phyloP scores from a whole-genome alignment of 2,797 vertebrate species.

The Taenioides sp. region DNA sequence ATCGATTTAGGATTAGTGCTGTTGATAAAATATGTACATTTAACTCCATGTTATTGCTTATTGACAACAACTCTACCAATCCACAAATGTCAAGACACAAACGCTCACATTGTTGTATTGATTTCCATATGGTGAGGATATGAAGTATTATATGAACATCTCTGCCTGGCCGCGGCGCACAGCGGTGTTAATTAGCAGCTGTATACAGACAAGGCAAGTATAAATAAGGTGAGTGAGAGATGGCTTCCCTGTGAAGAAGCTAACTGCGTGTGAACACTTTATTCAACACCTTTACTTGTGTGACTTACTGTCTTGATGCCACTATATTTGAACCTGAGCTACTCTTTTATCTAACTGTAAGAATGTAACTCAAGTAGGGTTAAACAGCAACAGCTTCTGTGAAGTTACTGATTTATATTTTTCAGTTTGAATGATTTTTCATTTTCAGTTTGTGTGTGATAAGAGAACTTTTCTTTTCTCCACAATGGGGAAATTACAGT shows the following conservation, averaged over 20 bases:
- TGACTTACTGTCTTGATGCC: conserved; percentile 43
- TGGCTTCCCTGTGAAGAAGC: conserved; percentile 60
- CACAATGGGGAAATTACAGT: too few species aligned
- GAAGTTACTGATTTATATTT: conserved; percentile 7
- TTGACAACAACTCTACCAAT: neutral
- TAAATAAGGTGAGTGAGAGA: conserved; percentile 68
- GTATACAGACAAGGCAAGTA: conserved; percentile 49
- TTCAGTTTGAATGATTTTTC: neutral
- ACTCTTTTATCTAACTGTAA: conserved; percentile 12
- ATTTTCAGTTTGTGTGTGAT: too few species aligned
- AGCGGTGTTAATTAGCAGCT: conserved; percentile 59
- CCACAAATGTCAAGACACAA: neutral
- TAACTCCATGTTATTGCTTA: neutral
- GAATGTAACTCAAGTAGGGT: conserved; percentile 19
- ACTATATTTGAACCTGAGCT: conserved; percentile 21
- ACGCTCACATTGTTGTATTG: conserved; percentile 13
- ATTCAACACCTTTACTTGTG: conserved; percentile 60
- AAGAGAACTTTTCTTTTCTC: too few species aligned
- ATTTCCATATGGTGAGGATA: conserved; percentile 15
- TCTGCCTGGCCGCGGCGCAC: conserved; percentile 38
- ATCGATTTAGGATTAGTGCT: neutral
- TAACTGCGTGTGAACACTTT: conserved; percentile 68
- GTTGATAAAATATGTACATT: neutral
- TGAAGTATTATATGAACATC: conserved; percentile 6
- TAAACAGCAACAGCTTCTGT: conserved; percentile 19